Evolutionary conservation across 2,888 invertebrate genomes (phyloP), one percentile per base, ranked within the genome.

Genomic region (Apeira syringaria): DNA sequence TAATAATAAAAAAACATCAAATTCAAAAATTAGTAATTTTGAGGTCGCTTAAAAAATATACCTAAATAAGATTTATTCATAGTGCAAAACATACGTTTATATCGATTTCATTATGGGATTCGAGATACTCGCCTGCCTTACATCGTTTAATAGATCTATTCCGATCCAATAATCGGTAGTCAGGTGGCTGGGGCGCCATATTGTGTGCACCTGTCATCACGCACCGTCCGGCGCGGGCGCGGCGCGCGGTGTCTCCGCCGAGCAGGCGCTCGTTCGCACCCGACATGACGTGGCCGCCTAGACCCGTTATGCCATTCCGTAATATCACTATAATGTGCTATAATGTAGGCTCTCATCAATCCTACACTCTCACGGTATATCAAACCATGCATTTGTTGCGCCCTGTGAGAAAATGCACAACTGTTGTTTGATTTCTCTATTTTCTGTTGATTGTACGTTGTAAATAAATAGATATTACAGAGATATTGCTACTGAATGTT

Each of bases 231-330:
- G 52, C 50, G 20, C 53, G 55, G 5, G 6, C 52, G 50, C 50
- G 42, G 33, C 35, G 29, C 38, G 45, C 45, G 17, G 17, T 17
- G 37, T 5, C 6, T 2, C 26, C 10, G 10, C 10, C 6, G 11
- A n/a, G 11, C 6, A 7, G 47, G 7, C 5, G 47, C 41, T 5
- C 3, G 49, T 43, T 41, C 55, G 22, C 35, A 27, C 9, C 31
- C 45, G 56, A 57, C 66, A 68, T 52, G 60, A 64, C 57, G 53
- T 56, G 60, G 60, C 55, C 63, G 61, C 62, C 68, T 56, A 53
- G 68, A 55, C 68, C 84, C 83, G 84, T 85, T 84, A 85, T 82
- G 75, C 75, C 77, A 81, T 78, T 79, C 74, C 70, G 73, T 76
- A 80, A 78, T 75, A 72, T 68, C 66, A 70, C 70, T 73, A 72